phyloP scores from a whole-genome alignment of 2,113 vertebrate species.

The Vimba vimba region DNA sequence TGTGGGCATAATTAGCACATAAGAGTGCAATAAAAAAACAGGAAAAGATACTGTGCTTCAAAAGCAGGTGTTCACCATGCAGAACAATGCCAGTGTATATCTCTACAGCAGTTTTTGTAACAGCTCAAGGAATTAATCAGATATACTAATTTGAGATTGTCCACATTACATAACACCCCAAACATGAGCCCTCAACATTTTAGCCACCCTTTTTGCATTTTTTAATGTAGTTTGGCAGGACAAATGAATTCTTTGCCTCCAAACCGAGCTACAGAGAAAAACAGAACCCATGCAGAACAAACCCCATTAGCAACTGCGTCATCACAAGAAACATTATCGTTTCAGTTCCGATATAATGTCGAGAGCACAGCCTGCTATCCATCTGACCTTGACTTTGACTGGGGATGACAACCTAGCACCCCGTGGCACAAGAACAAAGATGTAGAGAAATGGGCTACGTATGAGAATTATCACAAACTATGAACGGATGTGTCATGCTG shows the following conservation, averaged over 20 bases:
- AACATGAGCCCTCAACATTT: not conserved
- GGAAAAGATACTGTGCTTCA: conserved; percentile 14
- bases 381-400: conserved; percentile 35
- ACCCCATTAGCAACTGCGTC: conserved; percentile 13
- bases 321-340: conserved; percentile 14
- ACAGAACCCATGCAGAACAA: conserved; percentile 28
- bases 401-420: conserved; percentile 14
- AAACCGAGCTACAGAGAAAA: not conserved
- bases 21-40: conserved; percentile 16
- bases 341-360: not conserved
- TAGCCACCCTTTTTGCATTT: not conserved
- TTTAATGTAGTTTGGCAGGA: not conserved
- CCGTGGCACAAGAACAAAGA: not conserved
- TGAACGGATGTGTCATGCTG: conserved; percentile 7
- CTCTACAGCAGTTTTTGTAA: not conserved
- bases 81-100: not conserved
- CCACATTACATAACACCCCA: not conserved
- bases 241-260: conserved; percentile 14
- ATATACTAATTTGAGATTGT: not conserved
- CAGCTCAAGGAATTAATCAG: not conserved
- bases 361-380: conserved; percentile 22
- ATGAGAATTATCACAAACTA: not conserved
- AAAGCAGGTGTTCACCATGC: conserved; percentile 1
- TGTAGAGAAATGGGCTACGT: not conserved
- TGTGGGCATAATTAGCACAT: conserved; percentile 36